Conservation (phyloP, 2,113 vertebrate species). For the Numida meleagris region DNA sequence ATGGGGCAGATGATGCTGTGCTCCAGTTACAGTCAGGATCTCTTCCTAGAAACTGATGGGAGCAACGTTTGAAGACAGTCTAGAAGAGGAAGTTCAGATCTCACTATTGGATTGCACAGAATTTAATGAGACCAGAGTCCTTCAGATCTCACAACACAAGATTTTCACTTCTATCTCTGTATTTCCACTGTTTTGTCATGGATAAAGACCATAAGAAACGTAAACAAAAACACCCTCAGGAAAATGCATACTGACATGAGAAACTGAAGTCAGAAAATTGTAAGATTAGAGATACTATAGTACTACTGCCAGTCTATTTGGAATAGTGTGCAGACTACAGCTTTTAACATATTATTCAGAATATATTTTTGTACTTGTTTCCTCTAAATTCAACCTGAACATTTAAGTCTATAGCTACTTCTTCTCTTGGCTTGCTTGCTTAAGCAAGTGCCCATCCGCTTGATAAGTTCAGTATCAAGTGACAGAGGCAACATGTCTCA, state of each 20-base stretch:
- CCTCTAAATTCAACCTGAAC: neutral
- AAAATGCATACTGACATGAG: neutral
- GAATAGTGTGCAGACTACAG: neutral
- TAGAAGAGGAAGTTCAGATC: neutral
- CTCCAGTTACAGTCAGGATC: neutral
- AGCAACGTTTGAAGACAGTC: neutral
- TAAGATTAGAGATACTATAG: neutral
- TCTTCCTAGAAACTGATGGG: neutral
- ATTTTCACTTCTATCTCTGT: neutral
- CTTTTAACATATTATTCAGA: neutral
- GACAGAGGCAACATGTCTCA: neutral
- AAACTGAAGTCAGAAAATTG: neutral
- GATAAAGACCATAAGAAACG: neutral
- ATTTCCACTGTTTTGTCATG: no score
- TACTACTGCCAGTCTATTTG: neutral
- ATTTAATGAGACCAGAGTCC: neutral
- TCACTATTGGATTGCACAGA: neutral
- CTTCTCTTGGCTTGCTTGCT: neutral
- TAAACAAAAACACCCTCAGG: neutral
- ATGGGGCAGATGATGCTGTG: fast-evolving
- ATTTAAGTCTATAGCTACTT: neutral
- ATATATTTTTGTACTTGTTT: neutral
- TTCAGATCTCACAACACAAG: neutral
- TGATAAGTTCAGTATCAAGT: neutral
- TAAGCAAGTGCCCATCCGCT: fast-evolving